Evolutionary conservation across 2,797 vertebrate genomes (phyloP), one percentile per base, ranked within the genome.

Genomic region (Moxostoma hubbsi): DNA sequence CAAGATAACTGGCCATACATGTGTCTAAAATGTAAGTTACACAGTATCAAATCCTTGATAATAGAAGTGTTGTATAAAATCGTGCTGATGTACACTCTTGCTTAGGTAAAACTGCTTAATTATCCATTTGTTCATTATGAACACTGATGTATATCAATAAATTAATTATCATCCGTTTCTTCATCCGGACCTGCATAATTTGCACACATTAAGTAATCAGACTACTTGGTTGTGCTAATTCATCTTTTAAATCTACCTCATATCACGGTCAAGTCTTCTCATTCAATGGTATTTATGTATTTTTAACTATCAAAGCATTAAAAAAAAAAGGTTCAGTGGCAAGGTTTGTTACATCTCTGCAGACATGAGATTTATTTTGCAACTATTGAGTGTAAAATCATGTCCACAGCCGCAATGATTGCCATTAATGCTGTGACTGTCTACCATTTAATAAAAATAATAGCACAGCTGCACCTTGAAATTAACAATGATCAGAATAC

Each of bases 401-500:
- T 64, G 12, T 72, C 13, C 62, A 13, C 61, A 13, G 61, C 11
- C 4, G 36, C 36, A 36, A 36, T 36, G 36, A 36, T 36, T 36
- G 36, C 36, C 36, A 36, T 36, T 36, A 4, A 36, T 36, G 36
- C 36, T 10, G 36, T 67, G 24, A 72, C 58, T 36, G 7, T 63
- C 55, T 50, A 36, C 11, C 50, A 47, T 65, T 64, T 18, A 53
- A 18, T 61, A 69, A 69, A 47, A 5, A 61, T 15, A 46, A 62
- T 49, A 55, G 45, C 64, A 68, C 36, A 36, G 36, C 36, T 36
- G 58, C 50, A 55, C 51, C 24, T 8, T 51, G 67, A 58, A 45
- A 63, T 43, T 49, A 75, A n/a, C 16, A 59, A 45, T 57, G 8
- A 58, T 69, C 54, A 57, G 57, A 67, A 64, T 67, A 62, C 13